These are phyloP conservation scores for Brotula barbata DNA, from an alignment of 2,797 vertebrate genomes.

Conservation along the genomic window DNA sequence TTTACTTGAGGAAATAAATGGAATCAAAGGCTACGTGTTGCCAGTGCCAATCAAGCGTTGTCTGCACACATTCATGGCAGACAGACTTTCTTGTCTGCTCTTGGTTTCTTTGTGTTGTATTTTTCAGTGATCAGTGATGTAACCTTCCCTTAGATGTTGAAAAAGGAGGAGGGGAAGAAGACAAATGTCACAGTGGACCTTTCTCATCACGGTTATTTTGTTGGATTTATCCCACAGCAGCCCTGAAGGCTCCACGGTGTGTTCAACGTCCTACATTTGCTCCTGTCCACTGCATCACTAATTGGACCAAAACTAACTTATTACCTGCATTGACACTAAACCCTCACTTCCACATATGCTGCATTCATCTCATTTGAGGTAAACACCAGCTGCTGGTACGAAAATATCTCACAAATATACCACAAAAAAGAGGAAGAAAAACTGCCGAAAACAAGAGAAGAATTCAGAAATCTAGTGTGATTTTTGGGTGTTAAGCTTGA, in stretches of 20 bases:
- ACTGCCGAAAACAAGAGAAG: too few relatives aligned
- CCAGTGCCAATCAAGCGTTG: slow-evolving; percentile 37
- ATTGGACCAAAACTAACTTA: slow-evolving; percentile 39
- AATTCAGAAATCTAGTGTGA: too few relatives aligned
- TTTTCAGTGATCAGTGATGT: slow-evolving; percentile 37
- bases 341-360: slow-evolving; percentile 38
- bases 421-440: not conserved
- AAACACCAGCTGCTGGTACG: slow-evolving; percentile 45
- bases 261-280: slow-evolving; percentile 34
- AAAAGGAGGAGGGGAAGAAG: not conserved
- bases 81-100: slow-evolving; percentile 2
- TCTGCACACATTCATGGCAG: not conserved
- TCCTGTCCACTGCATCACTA: slow-evolving; percentile 31
- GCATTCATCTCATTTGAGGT: slow-evolving; percentile 43
- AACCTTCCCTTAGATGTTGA: slow-evolving; percentile 15
- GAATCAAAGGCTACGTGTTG: slow-evolving; percentile 38
- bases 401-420: slow-evolving; percentile 11
- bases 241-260: slow-evolving; percentile 36
- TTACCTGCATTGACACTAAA: slow-evolving; percentile 15
- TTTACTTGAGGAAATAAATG: slow-evolving; percentile 30
- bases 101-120: slow-evolving; percentile 14
- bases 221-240: slow-evolving; percentile 43
- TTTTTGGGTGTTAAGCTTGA: too few relatives aligned
- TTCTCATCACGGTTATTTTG: slow-evolving; percentile 15
- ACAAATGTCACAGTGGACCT: not conserved